Evolutionary conservation across 1,140 invertebrate species (phyloP).

Genomic region (Aplysia californica): DNA sequence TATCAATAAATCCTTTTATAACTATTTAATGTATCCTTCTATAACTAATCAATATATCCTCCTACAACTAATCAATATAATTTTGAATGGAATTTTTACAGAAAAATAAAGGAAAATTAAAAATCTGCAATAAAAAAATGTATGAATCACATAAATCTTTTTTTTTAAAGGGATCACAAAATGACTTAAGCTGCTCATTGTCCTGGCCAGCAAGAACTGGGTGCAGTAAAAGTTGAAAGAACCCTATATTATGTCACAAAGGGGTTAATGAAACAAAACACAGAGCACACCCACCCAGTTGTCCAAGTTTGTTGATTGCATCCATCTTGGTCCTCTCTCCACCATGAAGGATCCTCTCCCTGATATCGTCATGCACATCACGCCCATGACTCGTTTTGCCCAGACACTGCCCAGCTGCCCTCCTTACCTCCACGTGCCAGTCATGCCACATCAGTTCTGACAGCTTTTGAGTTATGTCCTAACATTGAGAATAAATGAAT

Average conservation of each 20-base stretch:
- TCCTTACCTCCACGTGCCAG: constrained; percentile 62
- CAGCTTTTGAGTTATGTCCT: constrained; percentile 64
- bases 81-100: background rate
- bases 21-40: no score
- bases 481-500: background rate
- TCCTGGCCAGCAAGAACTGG: no score
- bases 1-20: no score
- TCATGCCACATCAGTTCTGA: constrained; percentile 67
- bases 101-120: background rate
- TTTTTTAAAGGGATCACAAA: no score
- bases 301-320: constrained; percentile 61
- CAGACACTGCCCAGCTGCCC: constrained; percentile 61
- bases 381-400: constrained; percentile 65
- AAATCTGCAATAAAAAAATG: background rate
- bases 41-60: no score
- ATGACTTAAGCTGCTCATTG: no score
- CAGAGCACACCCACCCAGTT: constrained; percentile 64
- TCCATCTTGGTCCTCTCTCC: constrained; percentile 57
- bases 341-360: constrained; percentile 44
- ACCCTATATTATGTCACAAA: no score
- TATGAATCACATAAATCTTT: background rate
- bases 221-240: no score
- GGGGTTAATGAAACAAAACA: no score
- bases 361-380: constrained; percentile 63
- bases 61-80: background rate